Conservation (phyloP, 2,888 invertebrate species). For the Stenchaetothrips biformis region DNA sequence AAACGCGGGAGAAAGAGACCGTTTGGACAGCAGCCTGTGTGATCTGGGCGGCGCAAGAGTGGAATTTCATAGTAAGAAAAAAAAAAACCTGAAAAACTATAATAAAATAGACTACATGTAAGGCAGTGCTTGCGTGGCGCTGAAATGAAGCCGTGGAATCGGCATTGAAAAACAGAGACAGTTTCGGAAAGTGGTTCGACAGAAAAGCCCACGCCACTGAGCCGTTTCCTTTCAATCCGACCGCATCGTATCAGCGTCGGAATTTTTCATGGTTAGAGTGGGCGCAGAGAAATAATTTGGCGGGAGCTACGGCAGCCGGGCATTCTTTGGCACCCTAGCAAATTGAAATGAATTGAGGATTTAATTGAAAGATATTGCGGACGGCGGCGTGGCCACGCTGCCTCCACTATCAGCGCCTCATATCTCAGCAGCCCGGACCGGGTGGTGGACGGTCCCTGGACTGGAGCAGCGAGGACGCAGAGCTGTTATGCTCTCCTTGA, state of each 20-base stretch:
- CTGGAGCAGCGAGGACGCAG: neutral
- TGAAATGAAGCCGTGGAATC: no score
- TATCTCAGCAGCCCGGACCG: slow-evolving; percentile 2
- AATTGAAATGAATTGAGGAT: slow-evolving; percentile 25
- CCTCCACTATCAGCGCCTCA: neutral
- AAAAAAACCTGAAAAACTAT: no score
- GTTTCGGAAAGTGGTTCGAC: no score
- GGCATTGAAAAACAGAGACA: no score
- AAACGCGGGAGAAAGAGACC: neutral
- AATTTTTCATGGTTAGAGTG: neutral
- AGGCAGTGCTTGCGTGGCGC: no score
- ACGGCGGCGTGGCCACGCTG: neutral
- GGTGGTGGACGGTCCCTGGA: neutral
- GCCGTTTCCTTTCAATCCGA: no score
- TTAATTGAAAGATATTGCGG: slow-evolving; percentile 25
- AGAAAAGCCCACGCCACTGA: no score
- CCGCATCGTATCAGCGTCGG: no score
- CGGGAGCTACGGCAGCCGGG: neutral
- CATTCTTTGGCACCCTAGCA: slow-evolving; percentile 9
- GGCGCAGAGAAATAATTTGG: neutral
- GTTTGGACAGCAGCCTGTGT: neutral
- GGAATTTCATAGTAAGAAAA: no score
- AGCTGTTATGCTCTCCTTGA: neutral
- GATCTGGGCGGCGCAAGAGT: neutral
- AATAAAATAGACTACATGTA: no score